phyloP scores from a whole-genome alignment of 2,888 invertebrate genomes.

The Acleris laterana region DNA sequence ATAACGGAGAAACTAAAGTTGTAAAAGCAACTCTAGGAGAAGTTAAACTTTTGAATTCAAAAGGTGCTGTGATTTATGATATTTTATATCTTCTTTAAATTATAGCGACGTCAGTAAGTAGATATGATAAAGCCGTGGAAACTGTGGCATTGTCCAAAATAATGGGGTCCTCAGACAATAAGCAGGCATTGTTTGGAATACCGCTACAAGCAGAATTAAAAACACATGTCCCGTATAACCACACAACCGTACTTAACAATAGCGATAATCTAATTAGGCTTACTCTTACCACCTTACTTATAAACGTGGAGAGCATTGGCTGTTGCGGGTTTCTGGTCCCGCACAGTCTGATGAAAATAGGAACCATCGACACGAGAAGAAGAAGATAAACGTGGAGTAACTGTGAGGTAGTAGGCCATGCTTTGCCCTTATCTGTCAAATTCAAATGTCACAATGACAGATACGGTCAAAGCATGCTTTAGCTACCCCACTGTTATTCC shows the following conservation, averaged over 20 bases:
- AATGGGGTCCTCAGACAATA: conserved; percentile 18
- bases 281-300: too few species aligned
- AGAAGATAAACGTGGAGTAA: too few species aligned
- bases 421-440: too few species aligned
- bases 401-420: too few species aligned
- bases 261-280: not conserved
- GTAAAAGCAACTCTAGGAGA: conserved; percentile 15
- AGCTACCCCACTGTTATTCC: too few species aligned
- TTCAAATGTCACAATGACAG: too few species aligned
- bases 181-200: conserved; percentile 15
- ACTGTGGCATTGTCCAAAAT: conserved; percentile 16
- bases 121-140: conserved; percentile 2
- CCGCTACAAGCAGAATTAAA: not conserved
- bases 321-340: too few species aligned
- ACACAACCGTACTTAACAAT: not conserved
- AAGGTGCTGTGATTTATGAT: conserved; percentile 25
- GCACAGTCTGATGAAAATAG: too few species aligned
- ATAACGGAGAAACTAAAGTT: conserved; percentile 21
- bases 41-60: conserved; percentile 28
- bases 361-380: too few species aligned
- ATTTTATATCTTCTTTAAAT: not conserved
- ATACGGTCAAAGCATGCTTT: too few species aligned
- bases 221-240: conserved; percentile 1
- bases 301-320: too few species aligned
- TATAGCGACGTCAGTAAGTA: not conserved